phyloP scores from a whole-genome alignment of 92 coral and sea anemone species.

The Palythoa caribaeorum region DNA sequence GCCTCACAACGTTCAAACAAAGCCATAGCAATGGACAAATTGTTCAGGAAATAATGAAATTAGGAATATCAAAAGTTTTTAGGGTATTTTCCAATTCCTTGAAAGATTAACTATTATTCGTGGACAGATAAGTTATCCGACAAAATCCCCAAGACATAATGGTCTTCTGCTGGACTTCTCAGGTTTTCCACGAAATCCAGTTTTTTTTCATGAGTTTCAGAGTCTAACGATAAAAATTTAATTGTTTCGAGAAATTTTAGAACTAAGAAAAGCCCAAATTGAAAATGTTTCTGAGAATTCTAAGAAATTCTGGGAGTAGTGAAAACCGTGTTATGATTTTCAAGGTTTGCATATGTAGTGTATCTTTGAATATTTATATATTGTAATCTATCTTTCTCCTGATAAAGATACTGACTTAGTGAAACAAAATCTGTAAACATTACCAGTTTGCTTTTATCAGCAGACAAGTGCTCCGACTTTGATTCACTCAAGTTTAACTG shows the following conservation, averaged over 20 bases:
- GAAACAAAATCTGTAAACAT: not conserved
- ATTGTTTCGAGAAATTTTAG: no score
- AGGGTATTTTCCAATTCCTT: not conserved
- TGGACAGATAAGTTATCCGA: not conserved
- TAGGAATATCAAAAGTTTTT: not conserved
- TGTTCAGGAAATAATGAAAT: no score
- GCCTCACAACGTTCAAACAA: no score
- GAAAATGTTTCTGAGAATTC: not conserved
- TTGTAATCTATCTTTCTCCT: not conserved
- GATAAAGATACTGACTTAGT: not conserved
- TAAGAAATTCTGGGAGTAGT: no score
- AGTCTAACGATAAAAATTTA: not conserved
- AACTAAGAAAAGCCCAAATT: no score
- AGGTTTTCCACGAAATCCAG: not conserved
- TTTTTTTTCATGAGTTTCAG: not conserved
- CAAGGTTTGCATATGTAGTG: no score
- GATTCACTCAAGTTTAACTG: constrained; percentile 84
- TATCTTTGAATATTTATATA: no score
- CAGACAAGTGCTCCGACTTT: constrained; percentile 69
- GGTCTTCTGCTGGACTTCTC: not conserved
- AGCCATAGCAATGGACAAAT: no score
- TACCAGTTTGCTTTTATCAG: constrained; percentile 89
- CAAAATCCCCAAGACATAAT: not conserved
- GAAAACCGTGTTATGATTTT: no score
- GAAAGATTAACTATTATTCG: not conserved